Base-by-base conservation (phyloP, 30 jellyfish, hydroid and myxozoan species). In the Pseudorhiza aurosa region DNA sequence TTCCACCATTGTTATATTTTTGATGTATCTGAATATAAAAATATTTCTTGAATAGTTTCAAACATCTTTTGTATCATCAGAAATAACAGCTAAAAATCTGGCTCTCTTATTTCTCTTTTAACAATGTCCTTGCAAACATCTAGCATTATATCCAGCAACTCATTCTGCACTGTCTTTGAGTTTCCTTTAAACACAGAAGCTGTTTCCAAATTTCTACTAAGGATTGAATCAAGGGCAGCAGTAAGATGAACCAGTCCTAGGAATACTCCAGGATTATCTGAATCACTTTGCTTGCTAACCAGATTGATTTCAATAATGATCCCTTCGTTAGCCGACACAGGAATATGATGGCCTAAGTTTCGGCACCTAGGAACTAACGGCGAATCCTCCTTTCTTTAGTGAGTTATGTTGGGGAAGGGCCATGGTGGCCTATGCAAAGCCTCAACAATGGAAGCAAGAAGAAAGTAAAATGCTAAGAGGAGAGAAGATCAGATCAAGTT, bases 1-100 rank as follows among this genome's bases (percentile, higher is more conserved):
- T 59, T 56, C 82, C 49, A 68, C n/a, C 74, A 29, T 25, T 46
- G 27, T 60, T 63, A n/a, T 69, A 58, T 42, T 8, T 35, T 1
- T 26, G 25, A 79, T 39, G 46, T 64, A 62, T 56, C 88, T 40
- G 58, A 76, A 79, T 36, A 63, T 83, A 46, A 79, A 74, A 64
- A 83, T 88, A 72, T 83, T 69, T 43, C 71, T 83, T 17, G 63
- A 71, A 37, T 68, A 55, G 30, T 46, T 53, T 29, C 71, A 45
- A 36, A 82, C 88, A 70, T 82, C 94, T 21, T 87, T 82, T 21
- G 87, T 67, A 62, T 62, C 81, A 79, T 79, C 91, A n/a, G 91
- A 65, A 6, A 79, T 79, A 31, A 68, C 79, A 15, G 95, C 88
- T 18, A 83, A 27, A 62, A 83, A 22, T 69, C 44, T 22, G 65